Evolutionary conservation across 2,888 invertebrate species (phyloP).

Genomic region (Calliscelio sp.): DNA sequence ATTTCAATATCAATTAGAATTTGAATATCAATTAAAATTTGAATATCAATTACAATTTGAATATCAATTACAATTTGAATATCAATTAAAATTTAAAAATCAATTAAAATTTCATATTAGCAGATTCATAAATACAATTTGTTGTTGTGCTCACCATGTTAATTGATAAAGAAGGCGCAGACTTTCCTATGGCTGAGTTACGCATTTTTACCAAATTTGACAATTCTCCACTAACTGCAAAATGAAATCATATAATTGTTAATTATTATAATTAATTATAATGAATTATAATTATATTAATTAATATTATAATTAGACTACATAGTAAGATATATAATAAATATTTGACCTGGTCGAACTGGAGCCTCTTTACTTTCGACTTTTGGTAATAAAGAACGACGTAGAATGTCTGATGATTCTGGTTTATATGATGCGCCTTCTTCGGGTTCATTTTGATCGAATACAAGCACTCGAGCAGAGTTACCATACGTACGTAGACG

Average conservation of each 20-base stretch:
- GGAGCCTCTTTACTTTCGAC: slow-evolving; percentile 84
- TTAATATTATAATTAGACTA: too few species aligned
- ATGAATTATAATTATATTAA: too few species aligned
- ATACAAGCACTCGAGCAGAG: slow-evolving; percentile 92
- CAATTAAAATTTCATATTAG: too few species aligned
- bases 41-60: too few species aligned
- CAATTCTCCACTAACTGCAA: slow-evolving; percentile 86
- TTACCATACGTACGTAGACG: slow-evolving; percentile 86
- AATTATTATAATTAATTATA: too few species aligned
- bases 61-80: too few species aligned
- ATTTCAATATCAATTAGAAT: not conserved
- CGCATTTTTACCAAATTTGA: slow-evolving; percentile 95
- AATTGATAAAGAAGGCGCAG: slow-evolving; percentile 95
- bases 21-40: too few species aligned
- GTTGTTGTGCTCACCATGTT: too few species aligned
- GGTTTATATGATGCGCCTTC: slow-evolving; percentile 78
- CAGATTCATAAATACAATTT: too few species aligned
- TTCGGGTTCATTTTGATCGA: slow-evolving; percentile 91
- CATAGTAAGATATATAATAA: too few species aligned
- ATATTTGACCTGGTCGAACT: slow-evolving; percentile 80
- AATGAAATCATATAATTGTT: too few species aligned
- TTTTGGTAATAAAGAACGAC: slow-evolving; percentile 77
- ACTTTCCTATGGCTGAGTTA: slow-evolving; percentile 95
- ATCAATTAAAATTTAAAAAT: too few species aligned
- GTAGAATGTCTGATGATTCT: slow-evolving; percentile 78